Base-by-base conservation (phyloP, 2,888 invertebrate genomes). In the Myopa tessellatipennis region DNA sequence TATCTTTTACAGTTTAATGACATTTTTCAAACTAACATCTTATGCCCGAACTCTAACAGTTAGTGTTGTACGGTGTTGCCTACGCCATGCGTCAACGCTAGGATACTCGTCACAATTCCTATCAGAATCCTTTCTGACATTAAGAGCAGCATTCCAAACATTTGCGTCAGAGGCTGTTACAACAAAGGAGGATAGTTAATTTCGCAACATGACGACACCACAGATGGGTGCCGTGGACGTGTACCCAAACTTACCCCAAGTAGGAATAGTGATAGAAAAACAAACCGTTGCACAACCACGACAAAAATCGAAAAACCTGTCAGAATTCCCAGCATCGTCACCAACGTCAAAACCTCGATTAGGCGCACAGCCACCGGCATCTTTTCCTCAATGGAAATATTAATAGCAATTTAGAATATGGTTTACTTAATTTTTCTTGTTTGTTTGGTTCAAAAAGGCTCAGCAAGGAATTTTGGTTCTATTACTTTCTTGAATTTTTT, bases 311-410 rank as follows among this genome's bases (percentile, higher is more conserved):
- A 84, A 26, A 83, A 77, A 65, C 83, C 83, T 6, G 84, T 80
- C 65, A 85, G 75, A 40, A 85, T 80, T 68, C 84, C 84, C 60
- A 85, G 79, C 38, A 83, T 67, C 36, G 84, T 83, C 45, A 84
- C 77, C 72, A 85, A 78, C 2, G 84, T 76, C 16, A 85, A 74
- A 3, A 84, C 80, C 80, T 85, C 85, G 52, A 85, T 81, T 38
- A 85, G 81, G 78, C 82, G 84, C 36, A 85, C 84, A 12, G 84
- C 85, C 40, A 85, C 84, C 18, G 84, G 82, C 85, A 85, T 85
- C 78, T 74, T 82, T 36, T 18, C 61, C 26, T 58, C 6, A 45
- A 45, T 45, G 45, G 10, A 65, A 50, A 34, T 36, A 60, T 6
- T 26, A 26, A 60, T 74, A 69, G 36, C 34, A 70, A 76, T 77